These are phyloP conservation scores for Dromaius novaehollandiae DNA, from an alignment of 2,113 vertebrate species.

Conservation along the genomic window DNA sequence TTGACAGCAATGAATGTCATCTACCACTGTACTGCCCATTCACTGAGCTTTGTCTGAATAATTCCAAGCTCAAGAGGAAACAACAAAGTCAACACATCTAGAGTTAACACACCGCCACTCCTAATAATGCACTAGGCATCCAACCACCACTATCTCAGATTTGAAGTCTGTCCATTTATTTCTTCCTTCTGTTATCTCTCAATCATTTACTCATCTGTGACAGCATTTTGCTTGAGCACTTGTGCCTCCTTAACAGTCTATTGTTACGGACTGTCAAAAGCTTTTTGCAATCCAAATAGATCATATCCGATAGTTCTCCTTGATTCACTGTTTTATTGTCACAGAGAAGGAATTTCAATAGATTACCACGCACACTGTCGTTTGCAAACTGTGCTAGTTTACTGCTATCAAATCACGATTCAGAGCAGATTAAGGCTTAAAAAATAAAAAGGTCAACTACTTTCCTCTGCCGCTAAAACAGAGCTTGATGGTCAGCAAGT, in stretches of 20 bases:
- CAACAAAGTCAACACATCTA: background rate
- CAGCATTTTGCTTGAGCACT: background rate
- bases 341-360: constrained; percentile 37
- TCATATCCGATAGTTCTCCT: background rate
- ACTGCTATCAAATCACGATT: background rate
- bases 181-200: background rate
- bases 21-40: background rate
- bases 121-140: background rate
- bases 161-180: background rate
- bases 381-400: constrained; percentile 35
- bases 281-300: constrained; percentile 31
- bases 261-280: constrained; percentile 31
- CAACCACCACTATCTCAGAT: background rate
- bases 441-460: background rate
- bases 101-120: background rate
- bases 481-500: background rate
- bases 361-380: background rate
- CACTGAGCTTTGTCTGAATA: background rate
- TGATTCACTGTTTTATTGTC: constrained; percentile 4
- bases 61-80: background rate
- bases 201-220: background rate
- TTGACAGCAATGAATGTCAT: background rate
- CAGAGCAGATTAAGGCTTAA: constrained; percentile 11
- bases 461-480: background rate
- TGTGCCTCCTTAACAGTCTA: background rate